Evolutionary conservation across 2,797 vertebrate genomes (phyloP).

Genomic region (Coracias cyanogaster): DNA sequence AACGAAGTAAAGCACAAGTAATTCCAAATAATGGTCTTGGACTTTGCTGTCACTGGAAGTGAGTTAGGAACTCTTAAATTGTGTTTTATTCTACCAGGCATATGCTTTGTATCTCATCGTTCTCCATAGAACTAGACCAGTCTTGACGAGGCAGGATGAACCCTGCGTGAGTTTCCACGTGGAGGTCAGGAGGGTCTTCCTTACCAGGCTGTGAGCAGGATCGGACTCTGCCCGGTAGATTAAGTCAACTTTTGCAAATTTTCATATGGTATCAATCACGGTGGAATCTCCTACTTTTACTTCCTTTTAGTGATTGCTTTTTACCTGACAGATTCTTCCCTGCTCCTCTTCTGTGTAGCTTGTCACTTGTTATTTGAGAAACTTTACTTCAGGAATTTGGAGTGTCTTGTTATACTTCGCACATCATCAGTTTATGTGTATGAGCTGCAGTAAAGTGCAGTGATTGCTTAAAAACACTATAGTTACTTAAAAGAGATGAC

Average conservation of each 20-base stretch:
- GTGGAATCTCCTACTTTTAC: constrained; percentile 52
- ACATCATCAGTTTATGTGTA: constrained; percentile 67
- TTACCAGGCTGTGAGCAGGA: background rate
- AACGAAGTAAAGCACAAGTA: background rate
- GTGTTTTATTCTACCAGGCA: accelerated
- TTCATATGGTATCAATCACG: background rate
- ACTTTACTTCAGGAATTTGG: constrained; percentile 75
- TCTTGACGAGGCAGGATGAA: background rate
- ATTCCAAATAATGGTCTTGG: background rate
- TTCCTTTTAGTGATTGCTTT: constrained; percentile 53
- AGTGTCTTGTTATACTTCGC: constrained; percentile 53
- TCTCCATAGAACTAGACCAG: background rate
- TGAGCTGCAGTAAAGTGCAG: constrained; percentile 59
- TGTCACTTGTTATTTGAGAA: constrained; percentile 73
- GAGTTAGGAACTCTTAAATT: background rate
- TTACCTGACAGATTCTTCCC: constrained; percentile 36
- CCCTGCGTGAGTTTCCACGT: accelerated
- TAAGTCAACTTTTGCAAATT: background rate
- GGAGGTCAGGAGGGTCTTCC: background rate
- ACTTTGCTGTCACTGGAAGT: background rate
- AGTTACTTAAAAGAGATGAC: constrained; percentile 83
- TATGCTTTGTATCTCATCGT: background rate
- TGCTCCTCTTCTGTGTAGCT: constrained; percentile 56
- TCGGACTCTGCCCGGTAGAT: background rate
- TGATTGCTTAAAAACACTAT: constrained; percentile 79